phyloP scores from a whole-genome alignment of 2,113 vertebrate genomes.

The Scortum barcoo region DNA sequence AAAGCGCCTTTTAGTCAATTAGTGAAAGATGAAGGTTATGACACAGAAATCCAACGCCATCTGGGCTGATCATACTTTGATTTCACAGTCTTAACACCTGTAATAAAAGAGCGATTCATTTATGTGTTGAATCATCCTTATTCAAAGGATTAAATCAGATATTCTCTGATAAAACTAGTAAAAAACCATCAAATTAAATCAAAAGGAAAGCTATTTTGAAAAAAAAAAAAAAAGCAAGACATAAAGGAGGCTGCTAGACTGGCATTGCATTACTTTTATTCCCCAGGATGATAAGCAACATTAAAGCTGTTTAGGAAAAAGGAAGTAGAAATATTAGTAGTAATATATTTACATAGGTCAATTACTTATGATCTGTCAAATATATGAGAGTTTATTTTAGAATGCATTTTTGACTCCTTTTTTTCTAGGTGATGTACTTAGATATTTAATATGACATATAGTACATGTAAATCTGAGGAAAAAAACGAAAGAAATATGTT shows the following conservation, averaged over 20 bases:
- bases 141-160: neutral
- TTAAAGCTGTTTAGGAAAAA: neutral
- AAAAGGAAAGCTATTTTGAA: neutral
- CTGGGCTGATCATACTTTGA: neutral
- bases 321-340: neutral
- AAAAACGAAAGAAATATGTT: neutral
- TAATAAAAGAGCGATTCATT: neutral
- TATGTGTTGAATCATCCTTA: neutral
- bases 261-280: neutral
- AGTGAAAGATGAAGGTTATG: neutral
- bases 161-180: neutral
- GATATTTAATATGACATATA: neutral
- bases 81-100: neutral
- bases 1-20: slow-evolving; percentile 2
- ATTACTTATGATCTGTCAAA: neutral
- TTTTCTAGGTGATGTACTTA: neutral
- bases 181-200: neutral
- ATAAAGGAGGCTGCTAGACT: neutral
- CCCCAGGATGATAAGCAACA: no score
- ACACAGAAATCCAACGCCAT: slow-evolving; percentile 4
- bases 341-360: neutral
- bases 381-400: neutral
- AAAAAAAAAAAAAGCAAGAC: neutral
- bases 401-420: neutral
- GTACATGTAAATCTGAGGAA: neutral